Evolutionary conservation across 1,140 invertebrate species (phyloP).

Genomic region (Conopomorpha cramerella): DNA sequence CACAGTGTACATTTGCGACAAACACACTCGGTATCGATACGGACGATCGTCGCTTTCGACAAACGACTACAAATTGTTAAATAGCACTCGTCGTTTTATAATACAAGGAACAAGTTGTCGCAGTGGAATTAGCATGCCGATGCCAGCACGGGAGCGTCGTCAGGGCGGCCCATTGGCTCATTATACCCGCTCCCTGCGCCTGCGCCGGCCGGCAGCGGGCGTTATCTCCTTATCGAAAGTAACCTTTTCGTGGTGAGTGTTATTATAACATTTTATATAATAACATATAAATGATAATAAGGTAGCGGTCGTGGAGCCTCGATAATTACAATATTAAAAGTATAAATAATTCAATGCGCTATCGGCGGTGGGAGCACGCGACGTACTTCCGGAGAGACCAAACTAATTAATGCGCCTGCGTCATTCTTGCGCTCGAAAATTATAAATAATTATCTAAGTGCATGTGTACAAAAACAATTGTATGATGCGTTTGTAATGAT

Average conservation of each 20-base stretch:
- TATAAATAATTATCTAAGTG: conserved; percentile 14
- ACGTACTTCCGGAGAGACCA: conserved; percentile 40
- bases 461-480: conserved; percentile 1
- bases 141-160: not conserved
- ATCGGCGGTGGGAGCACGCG: conserved; percentile 41
- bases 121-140: conserved; percentile 16
- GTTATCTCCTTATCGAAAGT: conserved; percentile 33
- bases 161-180: too few relatives aligned
- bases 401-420: conserved; percentile 31
- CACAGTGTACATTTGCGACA: conserved; percentile 3
- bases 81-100: conserved; percentile 13
- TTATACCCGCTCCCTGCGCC: conserved; percentile 20
- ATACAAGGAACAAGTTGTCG: conserved; percentile 18
- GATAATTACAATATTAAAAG: conserved; percentile 54
- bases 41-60: conserved; percentile 19
- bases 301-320: conserved; percentile 26
- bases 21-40: conserved; percentile 5
- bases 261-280: conserved; percentile 52
- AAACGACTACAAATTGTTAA: conserved; percentile 39
- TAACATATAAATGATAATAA: conserved; percentile 47
- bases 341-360: conserved; percentile 55
- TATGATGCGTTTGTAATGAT: too few relatives aligned
- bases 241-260: conserved; percentile 37
- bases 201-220: conserved; percentile 17
- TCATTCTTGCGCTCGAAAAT: conserved; percentile 17